These are phyloP conservation scores for Galaxea fascicularis DNA, from an alignment of 92 coral and sea anemone genomes.

Conservation along the genomic window DNA sequence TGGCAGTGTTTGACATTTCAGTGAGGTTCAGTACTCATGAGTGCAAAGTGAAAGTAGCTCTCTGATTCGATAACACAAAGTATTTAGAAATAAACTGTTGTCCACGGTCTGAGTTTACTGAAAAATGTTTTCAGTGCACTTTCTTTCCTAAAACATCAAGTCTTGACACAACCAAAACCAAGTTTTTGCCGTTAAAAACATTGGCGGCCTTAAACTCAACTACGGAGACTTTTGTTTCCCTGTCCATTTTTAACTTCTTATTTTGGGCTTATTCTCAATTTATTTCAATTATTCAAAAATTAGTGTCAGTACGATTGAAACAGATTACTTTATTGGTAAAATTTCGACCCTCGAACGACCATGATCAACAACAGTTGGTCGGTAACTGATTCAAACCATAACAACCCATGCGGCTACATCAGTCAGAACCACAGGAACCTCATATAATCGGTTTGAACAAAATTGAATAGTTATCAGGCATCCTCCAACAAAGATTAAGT, in stretches of 20 bases:
- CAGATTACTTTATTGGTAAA: background rate
- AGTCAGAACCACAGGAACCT: too few relatives aligned
- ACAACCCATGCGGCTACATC: too few relatives aligned
- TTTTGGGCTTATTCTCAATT: background rate
- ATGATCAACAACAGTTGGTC: background rate
- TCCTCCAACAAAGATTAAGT: too few relatives aligned
- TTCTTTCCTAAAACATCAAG: background rate
- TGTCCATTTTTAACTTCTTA: too few relatives aligned
- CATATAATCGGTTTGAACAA: too few relatives aligned
- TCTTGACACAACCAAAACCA: background rate
- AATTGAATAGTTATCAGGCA: too few relatives aligned
- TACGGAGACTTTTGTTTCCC: too few relatives aligned
- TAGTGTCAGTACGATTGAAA: background rate
- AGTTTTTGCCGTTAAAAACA: too few relatives aligned
- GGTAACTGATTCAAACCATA: background rate
- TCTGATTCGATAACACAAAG: constrained; percentile 34
- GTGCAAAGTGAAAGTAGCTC: constrained; percentile 48
- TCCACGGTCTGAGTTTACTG: background rate
- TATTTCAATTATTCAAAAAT: background rate
- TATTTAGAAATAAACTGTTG: background rate
- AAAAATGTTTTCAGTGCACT: background rate
- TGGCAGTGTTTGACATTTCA: background rate
- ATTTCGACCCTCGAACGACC: background rate
- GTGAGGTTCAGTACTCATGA: background rate
- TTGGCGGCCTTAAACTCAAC: too few relatives aligned